A percentile compares a stretch with the other conserved stretches of the same genome.
phyloP scores from a whole-genome alignment of 1,140 invertebrate species.

The Orussus abietinus region DNA sequence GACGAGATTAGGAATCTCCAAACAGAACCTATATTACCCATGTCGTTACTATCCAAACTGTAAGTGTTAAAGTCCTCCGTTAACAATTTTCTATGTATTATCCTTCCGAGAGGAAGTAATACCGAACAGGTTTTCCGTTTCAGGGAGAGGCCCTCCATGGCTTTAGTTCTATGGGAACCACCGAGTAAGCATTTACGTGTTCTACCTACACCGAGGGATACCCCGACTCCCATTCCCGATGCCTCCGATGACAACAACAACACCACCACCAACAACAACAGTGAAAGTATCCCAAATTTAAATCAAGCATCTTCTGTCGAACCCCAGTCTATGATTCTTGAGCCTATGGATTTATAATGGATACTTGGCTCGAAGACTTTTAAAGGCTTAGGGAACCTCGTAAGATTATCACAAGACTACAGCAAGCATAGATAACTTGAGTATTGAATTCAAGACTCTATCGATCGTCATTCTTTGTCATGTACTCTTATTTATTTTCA shows the following conservation, averaged over 20 bases:
- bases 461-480: too few species aligned
- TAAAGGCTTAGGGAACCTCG: too few species aligned
- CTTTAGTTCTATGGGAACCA: constrained; percentile 73
- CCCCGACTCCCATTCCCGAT: constrained; percentile 18
- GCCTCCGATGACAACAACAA: constrained; percentile 29
- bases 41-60: constrained; percentile 58
- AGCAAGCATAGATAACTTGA: too few species aligned
- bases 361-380: too few species aligned
- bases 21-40: constrained; percentile 60
- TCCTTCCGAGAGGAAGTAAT: constrained; percentile 17
- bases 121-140: constrained; percentile 34
- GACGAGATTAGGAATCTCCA: constrained; percentile 66
- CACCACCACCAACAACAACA: constrained; percentile 36
- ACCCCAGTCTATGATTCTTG: constrained; percentile 18
- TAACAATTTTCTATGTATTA: not conserved
- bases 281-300: constrained; percentile 37
- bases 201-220: constrained; percentile 25
- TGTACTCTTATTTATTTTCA: too few species aligned
- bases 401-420: too few species aligned
- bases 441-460: too few species aligned
- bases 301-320: constrained; percentile 27
- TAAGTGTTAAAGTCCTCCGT: constrained; percentile 31
- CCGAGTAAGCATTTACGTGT: constrained; percentile 56
- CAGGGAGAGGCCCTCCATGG: constrained; percentile 68
- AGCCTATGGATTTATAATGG: constrained; percentile 50